A percentile compares a stretch with the other conserved stretches of the same genome.
These are phyloP conservation scores for Scaptomyza tumidula DNA, from an alignment of 2,888 invertebrate species.

Conservation along the genomic window DNA sequence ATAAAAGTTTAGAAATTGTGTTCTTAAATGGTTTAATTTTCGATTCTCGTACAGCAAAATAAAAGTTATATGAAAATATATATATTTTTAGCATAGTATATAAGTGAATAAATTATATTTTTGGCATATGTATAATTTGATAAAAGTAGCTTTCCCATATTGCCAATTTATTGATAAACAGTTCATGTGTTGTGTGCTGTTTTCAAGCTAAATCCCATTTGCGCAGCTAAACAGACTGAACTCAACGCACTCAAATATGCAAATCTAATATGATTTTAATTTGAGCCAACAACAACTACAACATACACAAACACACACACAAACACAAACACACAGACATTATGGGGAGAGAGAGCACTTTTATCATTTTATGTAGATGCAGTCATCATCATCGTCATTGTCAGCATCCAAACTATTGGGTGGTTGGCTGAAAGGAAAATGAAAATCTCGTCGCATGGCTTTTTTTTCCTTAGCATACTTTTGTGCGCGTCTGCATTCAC, in stretches of 20 bases:
- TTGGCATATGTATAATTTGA: too few relatives aligned
- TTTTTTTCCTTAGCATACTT: slow-evolving; percentile 55
- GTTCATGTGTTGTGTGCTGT: slow-evolving; percentile 7
- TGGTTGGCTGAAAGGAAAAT: background rate
- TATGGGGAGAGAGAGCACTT: background rate
- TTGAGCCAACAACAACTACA: slow-evolving; percentile 51
- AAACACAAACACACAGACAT: background rate
- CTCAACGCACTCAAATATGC: slow-evolving; percentile 57
- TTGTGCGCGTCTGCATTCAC: slow-evolving; percentile 49
- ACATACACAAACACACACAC: background rate
- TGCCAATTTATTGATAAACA: slow-evolving; percentile 1
- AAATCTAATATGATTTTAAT: slow-evolving; percentile 82
- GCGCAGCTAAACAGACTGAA: slow-evolving; percentile 2
- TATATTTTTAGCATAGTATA: too few relatives aligned
- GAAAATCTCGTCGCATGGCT: slow-evolving; percentile 14
- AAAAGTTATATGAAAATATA: too few relatives aligned
- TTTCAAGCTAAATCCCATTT: slow-evolving; percentile 16
- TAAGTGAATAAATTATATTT: too few relatives aligned
- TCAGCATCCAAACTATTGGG: slow-evolving; percentile 47
- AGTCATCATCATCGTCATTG: slow-evolving; percentile 43
- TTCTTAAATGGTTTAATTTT: too few relatives aligned
- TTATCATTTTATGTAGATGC: slow-evolving; percentile 14
- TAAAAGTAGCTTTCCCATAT: background rate
- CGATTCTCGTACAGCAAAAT: too few relatives aligned
- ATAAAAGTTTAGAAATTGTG: too few relatives aligned